A percentile compares a stretch with the other conserved stretches of the same genome.
phyloP scores from a whole-genome alignment of 2,113 vertebrate genomes.

The Cavia porcellus region DNA sequence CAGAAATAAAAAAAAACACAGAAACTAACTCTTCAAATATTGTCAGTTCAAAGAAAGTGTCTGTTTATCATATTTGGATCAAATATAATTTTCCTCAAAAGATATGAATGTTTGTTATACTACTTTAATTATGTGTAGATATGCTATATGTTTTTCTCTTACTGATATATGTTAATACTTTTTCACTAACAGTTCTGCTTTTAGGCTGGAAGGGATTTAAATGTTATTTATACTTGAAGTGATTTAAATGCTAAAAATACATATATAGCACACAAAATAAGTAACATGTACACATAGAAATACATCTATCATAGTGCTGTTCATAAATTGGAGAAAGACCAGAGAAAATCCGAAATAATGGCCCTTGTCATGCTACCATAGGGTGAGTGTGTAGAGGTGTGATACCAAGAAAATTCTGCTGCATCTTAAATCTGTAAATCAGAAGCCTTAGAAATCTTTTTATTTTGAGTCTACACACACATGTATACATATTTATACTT shows the following conservation, averaged over 20 bases:
- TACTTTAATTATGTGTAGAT: neutral
- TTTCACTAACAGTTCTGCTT: neutral
- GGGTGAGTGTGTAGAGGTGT: neutral
- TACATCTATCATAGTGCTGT: neutral
- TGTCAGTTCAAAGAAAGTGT: neutral
- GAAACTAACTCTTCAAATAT: neutral
- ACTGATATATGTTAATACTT: neutral
- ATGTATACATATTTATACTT: neutral
- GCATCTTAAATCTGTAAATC: neutral
- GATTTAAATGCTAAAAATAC: neutral
- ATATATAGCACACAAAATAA: neutral
- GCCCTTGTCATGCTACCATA: neutral
- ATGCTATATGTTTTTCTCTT: neutral
- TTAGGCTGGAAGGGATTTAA: neutral
- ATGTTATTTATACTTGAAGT: neutral
- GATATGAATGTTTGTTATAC: neutral
- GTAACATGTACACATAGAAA: neutral
- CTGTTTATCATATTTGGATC: neutral
- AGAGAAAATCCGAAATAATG: neutral
- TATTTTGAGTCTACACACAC: neutral
- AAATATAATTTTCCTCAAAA: constrained; percentile 19
- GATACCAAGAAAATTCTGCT: neutral
- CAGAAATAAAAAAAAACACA: constrained; percentile 15
- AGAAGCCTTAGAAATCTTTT: neutral
- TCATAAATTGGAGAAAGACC: neutral